Evolutionary conservation across 2,113 vertebrate genomes (phyloP).

Genomic region (Puffinus mauretanicus): DNA sequence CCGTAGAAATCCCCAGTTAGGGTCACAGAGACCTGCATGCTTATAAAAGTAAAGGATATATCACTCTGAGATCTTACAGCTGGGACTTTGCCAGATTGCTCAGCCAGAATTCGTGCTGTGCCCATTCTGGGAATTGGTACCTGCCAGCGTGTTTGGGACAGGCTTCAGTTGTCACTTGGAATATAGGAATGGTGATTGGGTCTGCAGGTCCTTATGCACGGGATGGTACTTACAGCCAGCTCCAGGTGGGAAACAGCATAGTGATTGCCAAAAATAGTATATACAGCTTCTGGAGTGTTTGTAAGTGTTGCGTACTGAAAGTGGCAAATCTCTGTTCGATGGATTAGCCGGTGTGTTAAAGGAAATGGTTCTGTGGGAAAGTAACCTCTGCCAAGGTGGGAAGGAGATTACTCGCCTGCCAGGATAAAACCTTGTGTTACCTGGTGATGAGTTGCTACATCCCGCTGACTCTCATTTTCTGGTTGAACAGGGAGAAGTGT

Average conservation of each 20-base stretch:
- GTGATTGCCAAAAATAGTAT: neutral
- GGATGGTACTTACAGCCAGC: neutral
- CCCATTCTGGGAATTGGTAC: neutral
- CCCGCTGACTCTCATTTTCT: neutral
- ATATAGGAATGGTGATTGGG: neutral
- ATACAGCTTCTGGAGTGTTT: accelerated
- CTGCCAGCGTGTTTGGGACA: neutral
- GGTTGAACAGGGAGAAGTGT: neutral
- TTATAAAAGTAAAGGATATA: neutral
- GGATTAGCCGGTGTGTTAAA: neutral
- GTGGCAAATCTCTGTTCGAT: accelerated
- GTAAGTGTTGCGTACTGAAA: accelerated
- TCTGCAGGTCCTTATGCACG: accelerated
- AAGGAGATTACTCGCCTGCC: neutral
- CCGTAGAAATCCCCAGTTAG: accelerated
- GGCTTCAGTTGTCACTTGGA: neutral
- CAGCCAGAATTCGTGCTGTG: neutral
- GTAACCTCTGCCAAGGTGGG: neutral
- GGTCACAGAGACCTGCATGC: neutral
- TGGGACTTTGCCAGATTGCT: neutral
- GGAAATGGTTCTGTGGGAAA: neutral
- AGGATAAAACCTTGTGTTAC: neutral
- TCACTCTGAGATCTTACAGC: accelerated
- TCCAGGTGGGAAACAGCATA: neutral
- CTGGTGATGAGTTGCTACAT: neutral